phyloP scores from a whole-genome alignment of 2,113 vertebrate species.

The Campylorhamphus procurvoides region DNA sequence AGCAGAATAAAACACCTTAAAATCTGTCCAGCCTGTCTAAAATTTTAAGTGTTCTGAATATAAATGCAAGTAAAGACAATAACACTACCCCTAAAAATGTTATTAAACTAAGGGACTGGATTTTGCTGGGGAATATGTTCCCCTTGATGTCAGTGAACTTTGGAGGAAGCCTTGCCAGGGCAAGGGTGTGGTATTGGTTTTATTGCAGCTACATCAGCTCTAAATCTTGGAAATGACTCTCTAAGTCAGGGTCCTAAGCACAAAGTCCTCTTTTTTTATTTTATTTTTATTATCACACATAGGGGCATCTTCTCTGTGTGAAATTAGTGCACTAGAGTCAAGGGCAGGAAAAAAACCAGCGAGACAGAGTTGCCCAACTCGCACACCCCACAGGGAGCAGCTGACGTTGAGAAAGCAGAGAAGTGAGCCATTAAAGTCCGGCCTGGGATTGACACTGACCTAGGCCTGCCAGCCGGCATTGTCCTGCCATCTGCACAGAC shows the following conservation, averaged over 20 bases:
- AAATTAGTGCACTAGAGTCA: constrained; percentile 79
- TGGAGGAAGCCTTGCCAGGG: not conserved
- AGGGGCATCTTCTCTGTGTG: constrained; percentile 42
- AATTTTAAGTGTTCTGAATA: not conserved
- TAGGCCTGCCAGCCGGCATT: constrained; percentile 83
- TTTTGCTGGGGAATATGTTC: not conserved
- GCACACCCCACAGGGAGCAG: constrained; percentile 78
- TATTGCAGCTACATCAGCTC: not conserved
- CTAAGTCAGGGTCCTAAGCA: not conserved
- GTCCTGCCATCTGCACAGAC: constrained; percentile 93
- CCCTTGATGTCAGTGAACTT: not conserved
- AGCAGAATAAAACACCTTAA: not conserved
- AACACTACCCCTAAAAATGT: not conserved
- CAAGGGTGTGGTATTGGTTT: not conserved
- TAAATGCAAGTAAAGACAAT: not conserved
- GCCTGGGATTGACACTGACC: constrained; percentile 90
- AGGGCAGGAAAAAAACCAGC: constrained; percentile 74
- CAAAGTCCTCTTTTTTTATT: not conserved
- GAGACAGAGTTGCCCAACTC: constrained; percentile 68
- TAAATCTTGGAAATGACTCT: not conserved
- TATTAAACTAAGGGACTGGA: not conserved
- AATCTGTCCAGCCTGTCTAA: not conserved
- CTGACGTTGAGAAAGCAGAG: constrained; percentile 74
- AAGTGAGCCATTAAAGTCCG: constrained; percentile 86
- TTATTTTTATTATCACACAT: not conserved